phyloP scores from a whole-genome alignment of 2,113 vertebrate species.

The Oxyruncus cristatus region DNA sequence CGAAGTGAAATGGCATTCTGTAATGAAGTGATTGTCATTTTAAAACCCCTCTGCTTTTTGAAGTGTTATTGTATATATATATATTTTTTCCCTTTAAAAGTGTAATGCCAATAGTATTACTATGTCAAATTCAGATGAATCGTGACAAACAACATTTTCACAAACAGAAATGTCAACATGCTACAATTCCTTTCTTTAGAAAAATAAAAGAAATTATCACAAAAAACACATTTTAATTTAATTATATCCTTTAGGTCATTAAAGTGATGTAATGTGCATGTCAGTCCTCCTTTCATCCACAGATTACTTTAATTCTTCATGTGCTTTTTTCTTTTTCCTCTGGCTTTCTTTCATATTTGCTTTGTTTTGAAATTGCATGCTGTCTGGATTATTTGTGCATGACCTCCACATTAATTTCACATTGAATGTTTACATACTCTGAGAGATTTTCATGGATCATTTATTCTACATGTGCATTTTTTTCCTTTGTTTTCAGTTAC shows the following conservation, averaged over 20 bases:
- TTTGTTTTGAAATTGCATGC: conserved; percentile 73
- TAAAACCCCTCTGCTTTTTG: conserved; percentile 17
- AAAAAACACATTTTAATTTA: conserved; percentile 70
- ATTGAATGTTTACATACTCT: conserved; percentile 63
- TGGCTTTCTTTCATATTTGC: conserved; percentile 66
- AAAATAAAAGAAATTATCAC: conserved; percentile 62
- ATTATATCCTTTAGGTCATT: conserved; percentile 51
- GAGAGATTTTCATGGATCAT: conserved; percentile 58
- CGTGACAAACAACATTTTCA: conserved; percentile 61
- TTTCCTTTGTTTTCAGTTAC: conserved; percentile 77
- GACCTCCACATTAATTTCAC: conserved; percentile 61
- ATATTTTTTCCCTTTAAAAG: conserved; percentile 28
- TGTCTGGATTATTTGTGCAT: conserved; percentile 71
- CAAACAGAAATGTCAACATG: conserved; percentile 67
- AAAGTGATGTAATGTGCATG: conserved; percentile 58
- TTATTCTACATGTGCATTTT: conserved; percentile 70
- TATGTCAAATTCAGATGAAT: conserved; percentile 50
- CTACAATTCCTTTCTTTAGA: conserved; percentile 65
- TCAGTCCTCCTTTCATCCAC: conserved; percentile 12
- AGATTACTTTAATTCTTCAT: conserved; percentile 22
- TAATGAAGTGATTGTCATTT: neutral
- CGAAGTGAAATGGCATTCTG: conserved; percentile 28
- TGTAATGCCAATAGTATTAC: conserved; percentile 30
- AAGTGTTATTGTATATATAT: neutral
- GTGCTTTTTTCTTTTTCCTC: conserved; percentile 26